A percentile compares a stretch with the other conserved stretches of the same genome.
Evolutionary conservation across 2,797 vertebrate species (phyloP).

Genomic region (Agapornis canus): DNA sequence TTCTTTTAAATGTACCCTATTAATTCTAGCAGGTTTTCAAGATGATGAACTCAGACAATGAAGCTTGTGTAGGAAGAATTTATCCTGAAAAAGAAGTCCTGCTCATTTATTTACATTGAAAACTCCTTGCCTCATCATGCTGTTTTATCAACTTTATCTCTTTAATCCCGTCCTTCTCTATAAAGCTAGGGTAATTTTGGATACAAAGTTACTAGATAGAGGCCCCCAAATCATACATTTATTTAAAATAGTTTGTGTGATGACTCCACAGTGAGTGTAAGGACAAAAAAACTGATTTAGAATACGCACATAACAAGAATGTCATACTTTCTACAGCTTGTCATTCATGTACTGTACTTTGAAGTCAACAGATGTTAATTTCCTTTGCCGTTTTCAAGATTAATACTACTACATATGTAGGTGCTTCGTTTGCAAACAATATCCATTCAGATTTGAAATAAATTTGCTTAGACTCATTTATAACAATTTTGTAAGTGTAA

Average conservation of each 20-base stretch:
- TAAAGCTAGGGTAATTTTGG: neutral
- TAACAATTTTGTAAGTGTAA: neutral
- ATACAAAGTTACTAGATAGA: neutral
- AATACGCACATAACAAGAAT: neutral
- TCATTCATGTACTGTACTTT: neutral
- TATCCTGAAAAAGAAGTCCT: neutral
- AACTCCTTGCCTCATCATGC: neutral
- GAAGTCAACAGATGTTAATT: neutral
- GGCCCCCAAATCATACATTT: neutral
- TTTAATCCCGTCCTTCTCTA: neutral
- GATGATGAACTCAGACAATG: neutral
- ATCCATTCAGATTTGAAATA: neutral
- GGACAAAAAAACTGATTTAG: neutral
- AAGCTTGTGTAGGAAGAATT: neutral
- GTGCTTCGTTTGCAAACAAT: neutral
- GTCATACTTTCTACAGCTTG: neutral
- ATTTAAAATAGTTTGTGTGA: neutral
- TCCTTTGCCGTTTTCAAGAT: neutral
- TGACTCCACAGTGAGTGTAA: neutral
- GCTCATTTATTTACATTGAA: neutral
- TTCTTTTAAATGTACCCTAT: neutral
- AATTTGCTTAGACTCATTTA: neutral
- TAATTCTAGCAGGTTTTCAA: neutral
- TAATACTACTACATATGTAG: neutral
- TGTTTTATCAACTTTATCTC: neutral